phyloP scores from a whole-genome alignment of 2,888 invertebrate species.

The Tinea semifulvella region DNA sequence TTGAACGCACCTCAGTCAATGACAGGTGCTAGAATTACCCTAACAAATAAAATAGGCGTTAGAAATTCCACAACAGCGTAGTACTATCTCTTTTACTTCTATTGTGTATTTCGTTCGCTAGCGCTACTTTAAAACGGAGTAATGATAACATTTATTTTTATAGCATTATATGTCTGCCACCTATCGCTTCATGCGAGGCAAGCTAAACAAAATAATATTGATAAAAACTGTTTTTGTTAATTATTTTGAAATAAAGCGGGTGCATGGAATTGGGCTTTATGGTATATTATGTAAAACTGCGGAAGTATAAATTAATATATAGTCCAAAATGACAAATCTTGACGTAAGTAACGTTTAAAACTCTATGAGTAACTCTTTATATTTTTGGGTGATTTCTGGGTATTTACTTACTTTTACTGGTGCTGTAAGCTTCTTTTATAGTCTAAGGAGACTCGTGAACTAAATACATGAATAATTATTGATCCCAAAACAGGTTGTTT shows the following conservation, averaged over 20 bases:
- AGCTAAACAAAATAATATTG: conserved; percentile 14
- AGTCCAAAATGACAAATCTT: conserved; percentile 38
- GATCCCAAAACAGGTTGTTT: neutral
- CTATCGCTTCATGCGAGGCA: conserved; percentile 10
- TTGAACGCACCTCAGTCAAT: conserved; percentile 6
- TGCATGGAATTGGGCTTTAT: neutral
- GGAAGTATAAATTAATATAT: neutral
- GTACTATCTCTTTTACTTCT: neutral
- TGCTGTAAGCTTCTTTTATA: neutral
- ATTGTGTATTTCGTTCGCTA: neutral
- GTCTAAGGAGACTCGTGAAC: neutral
- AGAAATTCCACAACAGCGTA: neutral
- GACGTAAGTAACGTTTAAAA: conserved; percentile 32
- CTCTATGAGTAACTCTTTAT: neutral
- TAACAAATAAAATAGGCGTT: neutral
- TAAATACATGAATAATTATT: neutral
- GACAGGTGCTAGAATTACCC: conserved; percentile 5
- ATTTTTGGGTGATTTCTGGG: neutral
- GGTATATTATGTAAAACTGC: neutral
- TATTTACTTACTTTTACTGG: neutral
- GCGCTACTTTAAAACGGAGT: neutral
- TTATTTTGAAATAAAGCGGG: conserved; percentile 13
- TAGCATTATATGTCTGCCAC: conserved; percentile 8
- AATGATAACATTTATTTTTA: neutral
- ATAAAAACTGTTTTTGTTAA: conserved; percentile 11